Evolutionary conservation across 2,888 invertebrate species (phyloP).

Genomic region (Pemphredon lugubris): DNA sequence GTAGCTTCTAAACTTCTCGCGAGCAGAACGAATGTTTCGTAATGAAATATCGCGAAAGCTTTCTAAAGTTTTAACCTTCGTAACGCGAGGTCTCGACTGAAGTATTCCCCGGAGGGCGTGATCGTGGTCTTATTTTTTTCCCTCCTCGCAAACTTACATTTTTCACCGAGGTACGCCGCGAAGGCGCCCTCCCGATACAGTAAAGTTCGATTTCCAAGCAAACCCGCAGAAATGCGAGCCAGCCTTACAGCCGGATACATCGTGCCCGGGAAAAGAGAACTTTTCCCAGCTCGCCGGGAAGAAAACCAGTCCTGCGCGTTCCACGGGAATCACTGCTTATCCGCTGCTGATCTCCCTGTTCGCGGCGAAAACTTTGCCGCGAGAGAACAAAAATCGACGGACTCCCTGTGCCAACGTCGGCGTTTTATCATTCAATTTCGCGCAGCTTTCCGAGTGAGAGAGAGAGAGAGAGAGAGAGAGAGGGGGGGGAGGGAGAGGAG

Average conservation of each 20-base stretch:
- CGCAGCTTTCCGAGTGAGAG: too few relatives aligned
- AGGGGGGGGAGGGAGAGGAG: too few relatives aligned
- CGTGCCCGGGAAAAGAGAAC: too few relatives aligned
- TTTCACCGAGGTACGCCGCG: conserved; percentile 13
- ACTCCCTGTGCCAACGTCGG: too few relatives aligned
- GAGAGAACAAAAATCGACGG: background rate
- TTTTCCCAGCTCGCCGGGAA: too few relatives aligned
- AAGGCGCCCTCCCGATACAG: conserved; percentile 15
- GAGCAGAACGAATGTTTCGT: background rate
- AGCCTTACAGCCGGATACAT: background rate
- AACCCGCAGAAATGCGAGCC: background rate
- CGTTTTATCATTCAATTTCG: too few relatives aligned
- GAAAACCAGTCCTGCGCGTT: too few relatives aligned
- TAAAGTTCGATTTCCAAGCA: conserved; percentile 25
- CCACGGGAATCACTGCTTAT: too few relatives aligned
- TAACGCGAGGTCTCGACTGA: background rate
- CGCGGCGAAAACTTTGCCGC: too few relatives aligned
- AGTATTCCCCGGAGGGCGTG: conserved; percentile 1
- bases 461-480: too few relatives aligned
- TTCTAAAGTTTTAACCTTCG: background rate
- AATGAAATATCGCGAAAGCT: background rate
- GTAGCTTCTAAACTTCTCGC: too few relatives aligned
- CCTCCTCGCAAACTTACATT: conserved; percentile 13
- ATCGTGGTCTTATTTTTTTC: conserved; percentile 17
- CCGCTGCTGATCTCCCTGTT: too few relatives aligned